A percentile compares a stretch with the other conserved stretches of the same genome.
phyloP scores from a whole-genome alignment of 2,797 vertebrate species.

The Babyrousa celebensis region DNA sequence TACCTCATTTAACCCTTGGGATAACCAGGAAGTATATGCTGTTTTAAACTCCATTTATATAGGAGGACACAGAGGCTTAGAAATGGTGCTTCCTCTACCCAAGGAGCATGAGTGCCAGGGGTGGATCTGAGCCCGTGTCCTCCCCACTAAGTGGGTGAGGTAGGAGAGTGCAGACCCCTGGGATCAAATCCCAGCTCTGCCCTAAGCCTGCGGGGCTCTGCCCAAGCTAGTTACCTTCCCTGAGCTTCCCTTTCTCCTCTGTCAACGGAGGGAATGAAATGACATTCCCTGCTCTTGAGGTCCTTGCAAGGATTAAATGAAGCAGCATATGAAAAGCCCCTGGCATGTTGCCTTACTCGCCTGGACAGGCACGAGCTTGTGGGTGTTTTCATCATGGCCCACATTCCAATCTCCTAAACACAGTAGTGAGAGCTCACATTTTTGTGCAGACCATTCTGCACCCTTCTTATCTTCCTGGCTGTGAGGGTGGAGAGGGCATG shows the following conservation, averaged over 20 bases:
- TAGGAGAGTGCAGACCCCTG: neutral
- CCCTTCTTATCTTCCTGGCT: neutral
- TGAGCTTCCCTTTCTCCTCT: neutral
- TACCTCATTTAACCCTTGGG: neutral
- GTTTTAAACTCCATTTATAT: neutral
- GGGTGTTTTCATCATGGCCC: neutral
- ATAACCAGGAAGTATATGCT: neutral
- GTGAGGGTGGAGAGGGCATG: neutral
- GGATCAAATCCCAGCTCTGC: neutral
- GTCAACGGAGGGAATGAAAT: neutral
- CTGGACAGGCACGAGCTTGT: neutral
- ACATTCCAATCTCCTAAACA: neutral
- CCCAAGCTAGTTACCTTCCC: neutral
- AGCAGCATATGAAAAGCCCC: neutral
- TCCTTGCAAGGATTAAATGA: neutral
- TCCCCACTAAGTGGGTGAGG: neutral
- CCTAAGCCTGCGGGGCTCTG: neutral
- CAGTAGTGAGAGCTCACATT: neutral
- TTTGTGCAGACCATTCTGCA: too few species aligned
- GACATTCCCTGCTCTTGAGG: neutral
- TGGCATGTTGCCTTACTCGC: neutral
- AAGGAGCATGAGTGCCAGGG: neutral
- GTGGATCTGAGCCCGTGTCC: neutral
- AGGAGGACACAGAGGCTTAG: neutral
- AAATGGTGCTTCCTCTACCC: neutral